Evolutionary conservation across 30 jellyfish, hydroid and myxozoan species (phyloP).

Genomic region (Aurelia coerulea): DNA sequence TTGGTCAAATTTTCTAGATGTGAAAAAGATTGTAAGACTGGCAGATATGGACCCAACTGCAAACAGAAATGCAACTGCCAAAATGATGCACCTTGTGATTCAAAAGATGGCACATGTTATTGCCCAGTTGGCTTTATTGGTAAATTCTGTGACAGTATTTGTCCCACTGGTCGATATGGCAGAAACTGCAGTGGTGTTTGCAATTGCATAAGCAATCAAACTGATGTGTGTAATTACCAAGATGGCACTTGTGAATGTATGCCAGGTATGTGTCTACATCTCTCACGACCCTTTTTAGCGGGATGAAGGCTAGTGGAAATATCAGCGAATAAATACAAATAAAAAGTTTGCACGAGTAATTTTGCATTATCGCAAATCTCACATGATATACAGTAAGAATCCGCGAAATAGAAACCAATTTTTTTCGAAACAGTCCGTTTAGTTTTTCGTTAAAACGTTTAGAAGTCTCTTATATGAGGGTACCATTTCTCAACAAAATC

Average conservation of each 20-base stretch:
- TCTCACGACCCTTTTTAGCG: not conserved
- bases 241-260: conserved; percentile 85
- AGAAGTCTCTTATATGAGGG: no score
- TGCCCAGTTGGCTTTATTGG: conserved; percentile 88
- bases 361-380: no score
- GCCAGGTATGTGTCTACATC: conserved; percentile 57
- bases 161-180: conserved; percentile 77
- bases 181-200: conserved; percentile 64
- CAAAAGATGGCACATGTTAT: conserved; percentile 66
- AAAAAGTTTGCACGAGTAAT: no score
- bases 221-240: conserved; percentile 68
- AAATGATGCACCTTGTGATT: conserved; percentile 70
- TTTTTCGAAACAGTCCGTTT: no score
- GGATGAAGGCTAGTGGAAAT: no score
- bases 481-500: no score
- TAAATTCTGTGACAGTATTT: conserved; percentile 57
- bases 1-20: conserved; percentile 31
- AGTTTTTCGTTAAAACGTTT: no score
- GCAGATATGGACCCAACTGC: conserved; percentile 84
- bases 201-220: conserved; percentile 65
- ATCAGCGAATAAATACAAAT: no score
- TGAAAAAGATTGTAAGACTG: conserved; percentile 41
- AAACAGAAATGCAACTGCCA: conserved; percentile 39
- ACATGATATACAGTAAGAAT: no score
- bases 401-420: no score